Evolutionary conservation across 1,140 invertebrate species (phyloP).

Genomic region (Drosophila yakuba): DNA sequence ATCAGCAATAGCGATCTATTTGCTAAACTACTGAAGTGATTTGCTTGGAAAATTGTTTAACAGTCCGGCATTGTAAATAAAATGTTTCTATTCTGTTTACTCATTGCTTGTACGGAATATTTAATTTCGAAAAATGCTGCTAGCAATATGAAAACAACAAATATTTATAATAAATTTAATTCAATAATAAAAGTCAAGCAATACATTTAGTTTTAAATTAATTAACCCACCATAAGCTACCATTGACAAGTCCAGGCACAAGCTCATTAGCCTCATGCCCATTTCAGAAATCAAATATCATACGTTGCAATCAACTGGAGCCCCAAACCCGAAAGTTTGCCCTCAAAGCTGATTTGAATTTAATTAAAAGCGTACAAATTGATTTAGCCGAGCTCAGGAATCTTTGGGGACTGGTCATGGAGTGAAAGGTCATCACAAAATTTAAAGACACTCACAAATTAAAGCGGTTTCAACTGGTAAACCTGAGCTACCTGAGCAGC

Average conservation of each 20-base stretch:
- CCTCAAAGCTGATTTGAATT: conserved; percentile 70
- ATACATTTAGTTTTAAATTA: neutral
- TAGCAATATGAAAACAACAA: neutral
- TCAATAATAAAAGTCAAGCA: too few species aligned
- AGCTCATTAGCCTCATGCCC: conserved; percentile 36
- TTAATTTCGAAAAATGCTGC: conserved; percentile 8
- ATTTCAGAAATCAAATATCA: conserved; percentile 43
- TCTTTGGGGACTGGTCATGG: conserved; percentile 17
- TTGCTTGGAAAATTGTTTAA: conserved; percentile 43
- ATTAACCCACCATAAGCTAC: conserved; percentile 1
- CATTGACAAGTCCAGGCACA: neutral
- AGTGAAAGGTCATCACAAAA: conserved; percentile 43
- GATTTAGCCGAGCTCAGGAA: conserved; percentile 57
- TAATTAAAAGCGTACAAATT: conserved; percentile 81
- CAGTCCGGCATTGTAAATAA: conserved; percentile 35
- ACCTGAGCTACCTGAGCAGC: conserved; percentile 4
- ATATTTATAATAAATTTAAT: too few species aligned
- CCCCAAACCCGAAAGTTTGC: conserved; percentile 14
- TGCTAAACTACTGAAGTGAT: conserved; percentile 49
- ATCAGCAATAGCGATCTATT: conserved; percentile 59
- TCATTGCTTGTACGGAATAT: conserved; percentile 12
- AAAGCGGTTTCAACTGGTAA: conserved; percentile 10
- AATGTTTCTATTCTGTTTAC: conserved; percentile 31
- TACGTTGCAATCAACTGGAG: conserved; percentile 22
- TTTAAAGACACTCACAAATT: conserved; percentile 45